phyloP scores from a whole-genome alignment of 1,140 invertebrate genomes.

The Drosophila elegans region DNA sequence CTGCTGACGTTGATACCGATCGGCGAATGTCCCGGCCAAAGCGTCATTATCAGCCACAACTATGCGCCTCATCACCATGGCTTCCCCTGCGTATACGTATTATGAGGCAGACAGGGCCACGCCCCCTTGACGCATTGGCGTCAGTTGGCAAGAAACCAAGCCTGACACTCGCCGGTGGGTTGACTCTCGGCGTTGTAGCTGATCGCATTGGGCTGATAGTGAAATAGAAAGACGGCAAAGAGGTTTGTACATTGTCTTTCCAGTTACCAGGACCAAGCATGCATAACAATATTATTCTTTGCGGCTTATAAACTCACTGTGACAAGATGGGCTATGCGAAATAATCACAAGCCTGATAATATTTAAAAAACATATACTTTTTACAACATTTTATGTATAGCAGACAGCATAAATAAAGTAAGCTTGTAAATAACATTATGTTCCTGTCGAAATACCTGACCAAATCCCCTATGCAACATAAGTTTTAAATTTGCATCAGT shows the following conservation, averaged over 20 bases:
- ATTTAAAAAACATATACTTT: too few relatives aligned
- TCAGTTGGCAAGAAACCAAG: constrained; percentile 34
- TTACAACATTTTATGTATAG: too few relatives aligned
- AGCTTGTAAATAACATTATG: too few relatives aligned
- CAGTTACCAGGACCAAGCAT: background rate
- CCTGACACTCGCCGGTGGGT: constrained; percentile 11
- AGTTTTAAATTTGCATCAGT: too few relatives aligned
- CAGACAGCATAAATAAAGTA: too few relatives aligned
- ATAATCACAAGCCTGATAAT: background rate
- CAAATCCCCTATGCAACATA: too few relatives aligned
- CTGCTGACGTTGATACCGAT: constrained; percentile 68
- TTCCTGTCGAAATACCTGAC: too few relatives aligned
- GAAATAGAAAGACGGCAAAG: background rate
- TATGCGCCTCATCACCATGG: constrained; percentile 45
- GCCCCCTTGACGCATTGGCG: constrained; percentile 61
- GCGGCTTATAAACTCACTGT: background rate
- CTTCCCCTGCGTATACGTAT: constrained; percentile 7
- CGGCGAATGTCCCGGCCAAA: constrained; percentile 30
- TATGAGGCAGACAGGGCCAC: constrained; percentile 33
- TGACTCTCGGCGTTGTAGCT: constrained; percentile 26
- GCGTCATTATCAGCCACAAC: constrained; percentile 44
- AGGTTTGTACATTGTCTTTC: constrained; percentile 2
- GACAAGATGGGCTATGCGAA: background rate
- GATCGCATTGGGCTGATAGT: constrained; percentile 52
- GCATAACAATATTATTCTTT: background rate